Conservation (phyloP, 1,140 invertebrate genomes). For the Dicyema japonicum region DNA sequence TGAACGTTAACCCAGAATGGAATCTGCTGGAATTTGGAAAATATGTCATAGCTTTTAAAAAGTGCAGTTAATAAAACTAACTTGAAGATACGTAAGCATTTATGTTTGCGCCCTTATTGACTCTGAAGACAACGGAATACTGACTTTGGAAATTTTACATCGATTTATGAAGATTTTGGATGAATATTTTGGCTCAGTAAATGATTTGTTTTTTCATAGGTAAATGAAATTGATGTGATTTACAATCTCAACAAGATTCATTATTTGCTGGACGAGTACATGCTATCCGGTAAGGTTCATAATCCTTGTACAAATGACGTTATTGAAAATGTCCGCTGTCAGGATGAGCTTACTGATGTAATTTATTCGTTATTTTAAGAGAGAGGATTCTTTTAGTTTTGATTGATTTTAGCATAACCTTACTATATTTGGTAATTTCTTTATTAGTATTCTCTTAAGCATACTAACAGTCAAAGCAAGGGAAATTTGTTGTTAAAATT, state of each 20-base stretch:
- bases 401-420: too few species aligned
- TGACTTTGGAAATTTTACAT: slow-evolving; percentile 85
- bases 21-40: slow-evolving; percentile 22
- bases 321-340: too few species aligned
- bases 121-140: slow-evolving; percentile 73
- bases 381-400: too few species aligned
- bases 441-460: too few species aligned
- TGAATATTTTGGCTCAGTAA: slow-evolving; percentile 98
- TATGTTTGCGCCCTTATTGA: slow-evolving; percentile 98
- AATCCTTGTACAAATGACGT: too few species aligned
- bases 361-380: too few species aligned
- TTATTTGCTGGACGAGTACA: slow-evolving; percentile 80
- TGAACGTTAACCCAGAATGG: slow-evolving; percentile 92
- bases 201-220: too few species aligned
- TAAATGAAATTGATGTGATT: slow-evolving; percentile 93
- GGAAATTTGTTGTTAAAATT: too few species aligned
- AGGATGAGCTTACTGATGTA: too few species aligned
- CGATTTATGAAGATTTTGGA: slow-evolving; percentile 87
- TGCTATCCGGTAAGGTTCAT: slow-evolving; percentile 74
- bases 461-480: too few species aligned
- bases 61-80: background rate
- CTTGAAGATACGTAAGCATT: slow-evolving; percentile 63
- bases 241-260: slow-evolving; percentile 99
- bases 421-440: too few species aligned
- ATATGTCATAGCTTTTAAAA: too few species aligned